These are phyloP conservation scores for Aplidium turbinatum DNA, from an alignment of 23 tunicate species.

Conservation along the genomic window DNA sequence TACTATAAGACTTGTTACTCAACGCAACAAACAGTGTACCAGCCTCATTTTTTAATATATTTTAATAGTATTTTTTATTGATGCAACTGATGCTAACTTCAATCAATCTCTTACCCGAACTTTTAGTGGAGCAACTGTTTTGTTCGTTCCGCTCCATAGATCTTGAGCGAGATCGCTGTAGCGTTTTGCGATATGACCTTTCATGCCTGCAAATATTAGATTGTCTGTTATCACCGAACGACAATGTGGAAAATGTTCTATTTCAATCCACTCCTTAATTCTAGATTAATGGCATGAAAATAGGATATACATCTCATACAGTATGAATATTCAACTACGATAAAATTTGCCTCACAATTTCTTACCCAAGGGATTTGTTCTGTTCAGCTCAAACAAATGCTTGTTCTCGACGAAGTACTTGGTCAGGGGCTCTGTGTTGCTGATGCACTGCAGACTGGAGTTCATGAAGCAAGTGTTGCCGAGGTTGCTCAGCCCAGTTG, in stretches of 20 bases:
- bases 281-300: neutral
- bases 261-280: too few species aligned
- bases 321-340: too few species aligned
- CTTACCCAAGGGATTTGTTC: slow-evolving; percentile 83
- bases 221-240: too few species aligned
- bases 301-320: neutral
- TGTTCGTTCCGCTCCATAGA: slow-evolving; percentile 86
- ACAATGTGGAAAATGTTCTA: too few species aligned
- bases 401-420: slow-evolving; percentile 70
- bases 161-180: slow-evolving; percentile 78
- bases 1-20: too few species aligned
- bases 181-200: slow-evolving; percentile 85
- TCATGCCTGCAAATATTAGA: slow-evolving; percentile 75
- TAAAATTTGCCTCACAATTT: too few species aligned
- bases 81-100: too few species aligned
- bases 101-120: slow-evolving; percentile 85
- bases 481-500: slow-evolving; percentile 85
- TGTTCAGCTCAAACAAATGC: slow-evolving; percentile 79
- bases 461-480: slow-evolving; percentile 99
- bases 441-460: slow-evolving; percentile 84
- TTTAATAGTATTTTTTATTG: too few species aligned
- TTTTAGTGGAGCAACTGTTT: slow-evolving; percentile 89
- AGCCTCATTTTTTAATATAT: too few species aligned
- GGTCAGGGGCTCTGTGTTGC: slow-evolving; percentile 82
- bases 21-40: too few species aligned